Conservation (phyloP, 2,888 invertebrate species). For the Meiosimyza platycephala region DNA sequence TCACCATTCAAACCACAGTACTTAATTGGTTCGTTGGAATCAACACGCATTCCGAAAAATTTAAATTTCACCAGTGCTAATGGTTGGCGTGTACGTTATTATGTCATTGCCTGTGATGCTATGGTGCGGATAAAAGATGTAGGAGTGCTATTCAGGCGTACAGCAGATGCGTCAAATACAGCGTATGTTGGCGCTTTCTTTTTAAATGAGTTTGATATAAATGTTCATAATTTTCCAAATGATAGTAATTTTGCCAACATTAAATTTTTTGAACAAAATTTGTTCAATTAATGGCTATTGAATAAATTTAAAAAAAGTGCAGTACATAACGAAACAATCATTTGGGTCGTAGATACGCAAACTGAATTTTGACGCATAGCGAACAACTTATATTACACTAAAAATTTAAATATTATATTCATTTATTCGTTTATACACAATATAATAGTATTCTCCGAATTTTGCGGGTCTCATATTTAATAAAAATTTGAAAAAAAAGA, state of each 20-base stretch:
- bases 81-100: conserved; percentile 62
- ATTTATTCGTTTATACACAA: too few relatives aligned
- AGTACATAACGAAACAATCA: too few relatives aligned
- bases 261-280: conserved; percentile 40
- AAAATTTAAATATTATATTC: too few relatives aligned
- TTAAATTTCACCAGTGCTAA: conserved; percentile 43
- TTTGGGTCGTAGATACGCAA: too few relatives aligned
- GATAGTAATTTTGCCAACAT: conserved; percentile 47
- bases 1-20: conserved; percentile 49
- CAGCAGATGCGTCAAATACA: conserved; percentile 38
- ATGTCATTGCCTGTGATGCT: conserved; percentile 54
- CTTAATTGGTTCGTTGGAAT: conserved; percentile 41
- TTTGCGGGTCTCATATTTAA: too few relatives aligned
- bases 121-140: conserved; percentile 57
- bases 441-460: too few relatives aligned
- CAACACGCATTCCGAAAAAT: conserved; percentile 49
- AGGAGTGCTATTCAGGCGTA: conserved; percentile 53
- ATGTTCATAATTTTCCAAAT: conserved; percentile 42
- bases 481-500: too few relatives aligned
- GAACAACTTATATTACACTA: too few relatives aligned
- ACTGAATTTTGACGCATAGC: too few relatives aligned
- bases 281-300: conserved; percentile 42
- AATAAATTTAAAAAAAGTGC: too few relatives aligned
- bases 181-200: conserved; percentile 59
- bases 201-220: conserved; percentile 50